Conservation (phyloP, 2,888 invertebrate species). For the Leucoma salicis region DNA sequence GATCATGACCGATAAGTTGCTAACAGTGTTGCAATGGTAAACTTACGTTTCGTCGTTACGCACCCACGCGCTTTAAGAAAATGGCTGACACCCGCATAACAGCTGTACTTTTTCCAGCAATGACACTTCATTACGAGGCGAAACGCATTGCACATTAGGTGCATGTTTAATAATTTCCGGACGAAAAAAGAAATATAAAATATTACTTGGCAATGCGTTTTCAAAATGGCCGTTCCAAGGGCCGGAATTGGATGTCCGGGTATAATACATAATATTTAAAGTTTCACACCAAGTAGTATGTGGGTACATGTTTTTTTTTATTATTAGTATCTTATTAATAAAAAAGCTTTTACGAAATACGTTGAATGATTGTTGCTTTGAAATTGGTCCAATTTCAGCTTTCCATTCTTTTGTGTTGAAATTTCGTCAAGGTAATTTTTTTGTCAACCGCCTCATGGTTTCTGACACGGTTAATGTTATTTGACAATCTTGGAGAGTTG, state of each 20-base stretch:
- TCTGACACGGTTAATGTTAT: constrained; percentile 16
- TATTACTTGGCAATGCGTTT: constrained; percentile 42
- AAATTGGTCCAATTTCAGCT: constrained; percentile 8
- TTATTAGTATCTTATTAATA: neutral
- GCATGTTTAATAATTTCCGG: constrained; percentile 48
- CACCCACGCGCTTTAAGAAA: constrained; percentile 11
- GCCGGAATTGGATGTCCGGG: constrained; percentile 10
- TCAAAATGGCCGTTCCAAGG: constrained; percentile 21
- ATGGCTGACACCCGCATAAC: constrained; percentile 48
- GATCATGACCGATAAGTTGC: too few relatives aligned
- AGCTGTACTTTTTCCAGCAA: constrained; percentile 47
- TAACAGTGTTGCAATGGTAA: too few relatives aligned
- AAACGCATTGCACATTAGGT: constrained; percentile 41
- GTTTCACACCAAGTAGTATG: neutral
- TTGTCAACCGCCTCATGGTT: constrained; percentile 22
- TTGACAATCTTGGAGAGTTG: too few relatives aligned
- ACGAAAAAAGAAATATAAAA: constrained; percentile 44
- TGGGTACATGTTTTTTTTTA: neutral
- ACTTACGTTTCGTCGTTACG: too few relatives aligned
- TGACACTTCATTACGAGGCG: constrained; percentile 24
- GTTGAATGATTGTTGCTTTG: constrained; percentile 16
- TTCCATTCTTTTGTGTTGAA: constrained; percentile 23
- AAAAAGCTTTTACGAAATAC: neutral
- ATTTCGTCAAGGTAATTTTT: constrained; percentile 24
- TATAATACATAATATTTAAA: too few relatives aligned